Conservation (phyloP, 1,140 invertebrate species). For the Scaptomyza montana region DNA sequence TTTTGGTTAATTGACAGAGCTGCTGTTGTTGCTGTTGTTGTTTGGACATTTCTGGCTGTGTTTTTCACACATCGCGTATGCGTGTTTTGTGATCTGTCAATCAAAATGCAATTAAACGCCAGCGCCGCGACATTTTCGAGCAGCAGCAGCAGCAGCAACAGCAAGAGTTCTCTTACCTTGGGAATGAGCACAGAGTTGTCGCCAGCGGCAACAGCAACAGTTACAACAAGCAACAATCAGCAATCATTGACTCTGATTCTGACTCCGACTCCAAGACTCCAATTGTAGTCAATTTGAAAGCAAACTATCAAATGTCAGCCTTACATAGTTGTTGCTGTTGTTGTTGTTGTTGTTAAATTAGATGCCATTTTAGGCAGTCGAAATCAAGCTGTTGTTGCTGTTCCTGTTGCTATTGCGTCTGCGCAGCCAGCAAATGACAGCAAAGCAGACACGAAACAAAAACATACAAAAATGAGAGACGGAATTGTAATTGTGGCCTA, state of each 20-base stretch:
- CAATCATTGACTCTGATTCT: constrained; percentile 37
- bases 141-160: constrained; percentile 38
- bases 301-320: constrained; percentile 79
- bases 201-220: constrained; percentile 52
- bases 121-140: constrained; percentile 49
- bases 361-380: constrained; percentile 58
- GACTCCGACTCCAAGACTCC: constrained; percentile 31
- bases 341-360: constrained; percentile 39
- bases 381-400: constrained; percentile 48
- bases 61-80: constrained; percentile 28
- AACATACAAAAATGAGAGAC: constrained; percentile 55
- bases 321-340: constrained; percentile 24
- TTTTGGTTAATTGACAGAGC: constrained; percentile 38
- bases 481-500: constrained; percentile 74
- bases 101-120: constrained; percentile 72
- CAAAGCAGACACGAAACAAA: constrained; percentile 36
- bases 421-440: constrained; percentile 53
- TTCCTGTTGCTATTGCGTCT: constrained; percentile 56
- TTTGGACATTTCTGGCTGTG: neutral
- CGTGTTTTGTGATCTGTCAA: constrained; percentile 34
- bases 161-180: constrained; percentile 64
- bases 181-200: constrained; percentile 70
- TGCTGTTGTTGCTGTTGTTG: neutral
- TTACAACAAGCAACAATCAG: constrained; percentile 57
- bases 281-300: constrained; percentile 81